Evolutionary conservation across 2,113 vertebrate genomes (phyloP), one percentile per base, ranked within the genome.

Genomic region (Catharus fuscescens): DNA sequence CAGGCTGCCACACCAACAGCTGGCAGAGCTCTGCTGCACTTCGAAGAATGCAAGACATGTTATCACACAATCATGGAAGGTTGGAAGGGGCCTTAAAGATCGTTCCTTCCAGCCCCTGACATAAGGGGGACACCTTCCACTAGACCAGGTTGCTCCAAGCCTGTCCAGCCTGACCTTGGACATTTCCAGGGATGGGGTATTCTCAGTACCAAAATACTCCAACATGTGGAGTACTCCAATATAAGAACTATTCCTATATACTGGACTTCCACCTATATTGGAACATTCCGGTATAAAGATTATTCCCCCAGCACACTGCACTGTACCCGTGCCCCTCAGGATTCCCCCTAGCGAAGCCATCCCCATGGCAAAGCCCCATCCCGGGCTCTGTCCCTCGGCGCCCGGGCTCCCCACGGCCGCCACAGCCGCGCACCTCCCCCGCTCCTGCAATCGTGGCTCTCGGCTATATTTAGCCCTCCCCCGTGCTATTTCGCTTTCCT

Each of bases 381-480:
- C 52, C 28, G 17, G 38, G 50, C 15, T 42, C 44, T 48, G 47
- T 23, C 47, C 21, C 47, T 48, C 38, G 72, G 34, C 13, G n/a
- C 36, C 24, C 0, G 2, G 40, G 47, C 15, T 42, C 44, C 32
- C 18, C 42, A 21, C 0, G 6, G 47, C 3, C 1, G 25, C 17
- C 14, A 2, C 12, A 1, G 69, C 7, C 29, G 3, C 1, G 3
- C 28, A 10, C 52, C 26, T 53, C 1, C 56, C 78, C 42, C 10
- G 71, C 81, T 29, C 47, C 10, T 24, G 92, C 95, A 78, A 6
- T 79, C 92, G 54, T 44, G 88, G 80, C 95, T 85, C 95, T 57
- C 31, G 8, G 92, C 97, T 98, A 97, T 97, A 97, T 98, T 98
- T 98, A 98, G 97, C 86, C 95, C 94, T 95, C 36, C 95, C 84